Conservation (phyloP, 2,888 invertebrate genomes). For the Polietes domitor region DNA sequence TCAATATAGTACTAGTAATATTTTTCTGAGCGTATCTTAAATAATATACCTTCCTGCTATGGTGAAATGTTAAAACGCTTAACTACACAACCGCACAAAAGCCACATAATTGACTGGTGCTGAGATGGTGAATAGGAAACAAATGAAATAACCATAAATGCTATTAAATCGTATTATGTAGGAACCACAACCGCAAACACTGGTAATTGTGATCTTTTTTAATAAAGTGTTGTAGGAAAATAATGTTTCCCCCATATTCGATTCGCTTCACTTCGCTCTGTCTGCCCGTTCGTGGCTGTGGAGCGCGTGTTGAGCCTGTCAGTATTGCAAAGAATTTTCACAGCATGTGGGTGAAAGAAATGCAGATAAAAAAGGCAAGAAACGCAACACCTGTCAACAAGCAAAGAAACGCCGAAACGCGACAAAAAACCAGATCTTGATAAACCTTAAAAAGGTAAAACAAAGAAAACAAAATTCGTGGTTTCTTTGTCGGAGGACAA, state of each 20-base stretch:
- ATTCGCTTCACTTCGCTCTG: not conserved
- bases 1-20: too few relatives aligned
- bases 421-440: not conserved
- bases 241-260: not conserved
- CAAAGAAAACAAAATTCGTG: slow-evolving; percentile 15
- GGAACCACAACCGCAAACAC: not conserved
- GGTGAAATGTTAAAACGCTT: not conserved
- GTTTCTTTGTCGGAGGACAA: too few relatives aligned
- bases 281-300: not conserved
- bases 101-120: slow-evolving; percentile 17
- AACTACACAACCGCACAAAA: not conserved
- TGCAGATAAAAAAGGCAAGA: not conserved
- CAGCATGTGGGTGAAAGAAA: slow-evolving; percentile 58
- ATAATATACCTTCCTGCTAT: too few relatives aligned
- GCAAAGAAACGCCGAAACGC: not conserved
- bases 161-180: slow-evolving; percentile 50
- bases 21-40: too few relatives aligned
- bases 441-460: slow-evolving; percentile 15
- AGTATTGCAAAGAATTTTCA: slow-evolving; percentile 49
- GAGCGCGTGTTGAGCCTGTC: not conserved
- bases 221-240: slow-evolving; percentile 12
- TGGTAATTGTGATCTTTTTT: slow-evolving; percentile 14
- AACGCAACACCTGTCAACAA: slow-evolving; percentile 16
- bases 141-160: slow-evolving; percentile 57
- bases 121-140: slow-evolving; percentile 33